Evolutionary conservation across 2,888 invertebrate genomes (phyloP).

Genomic region (Ferdinandea cuprea): DNA sequence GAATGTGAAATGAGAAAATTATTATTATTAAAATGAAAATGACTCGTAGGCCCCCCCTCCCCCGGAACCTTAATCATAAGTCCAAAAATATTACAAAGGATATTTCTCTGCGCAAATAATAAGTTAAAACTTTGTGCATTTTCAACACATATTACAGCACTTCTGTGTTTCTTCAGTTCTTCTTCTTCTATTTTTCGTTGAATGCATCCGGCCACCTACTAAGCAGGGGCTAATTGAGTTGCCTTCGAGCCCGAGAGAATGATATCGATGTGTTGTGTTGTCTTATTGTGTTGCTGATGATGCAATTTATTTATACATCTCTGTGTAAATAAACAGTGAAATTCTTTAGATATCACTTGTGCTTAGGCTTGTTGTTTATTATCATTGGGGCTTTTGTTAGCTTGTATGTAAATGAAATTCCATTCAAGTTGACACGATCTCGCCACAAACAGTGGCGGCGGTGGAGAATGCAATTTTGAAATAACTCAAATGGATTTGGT

Average conservation of each 20-base stretch:
- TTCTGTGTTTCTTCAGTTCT: too few relatives aligned
- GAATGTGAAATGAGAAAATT: conserved; percentile 1
- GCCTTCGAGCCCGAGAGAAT: not conserved
- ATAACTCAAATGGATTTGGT: not conserved
- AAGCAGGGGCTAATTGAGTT: not conserved
- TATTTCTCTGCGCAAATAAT: conserved; percentile 17
- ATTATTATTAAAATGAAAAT: conserved; percentile 37
- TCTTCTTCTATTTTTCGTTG: not conserved
- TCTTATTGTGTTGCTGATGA: conserved; percentile 10
- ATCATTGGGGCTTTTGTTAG: conserved; percentile 19
- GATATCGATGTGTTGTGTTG: not conserved
- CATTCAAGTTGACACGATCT: conserved; percentile 21
- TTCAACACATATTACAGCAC: too few relatives aligned
- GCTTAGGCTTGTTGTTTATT: conserved; percentile 40
- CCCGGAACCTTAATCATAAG: conserved; percentile 22
- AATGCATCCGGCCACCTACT: conserved; percentile 2
- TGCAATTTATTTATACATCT: conserved; percentile 61
- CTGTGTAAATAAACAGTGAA: conserved; percentile 55
- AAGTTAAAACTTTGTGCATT: conserved; percentile 7
- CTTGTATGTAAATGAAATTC: conserved; percentile 55
- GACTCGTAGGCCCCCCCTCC: conserved; percentile 7
- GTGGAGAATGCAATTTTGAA: not conserved
- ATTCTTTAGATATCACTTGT: conserved; percentile 48
- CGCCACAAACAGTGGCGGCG: conserved; percentile 10
- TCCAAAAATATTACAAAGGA: conserved; percentile 39